Evolutionary conservation across 2,888 invertebrate species (phyloP).

Genomic region (Erebia palarica): DNA sequence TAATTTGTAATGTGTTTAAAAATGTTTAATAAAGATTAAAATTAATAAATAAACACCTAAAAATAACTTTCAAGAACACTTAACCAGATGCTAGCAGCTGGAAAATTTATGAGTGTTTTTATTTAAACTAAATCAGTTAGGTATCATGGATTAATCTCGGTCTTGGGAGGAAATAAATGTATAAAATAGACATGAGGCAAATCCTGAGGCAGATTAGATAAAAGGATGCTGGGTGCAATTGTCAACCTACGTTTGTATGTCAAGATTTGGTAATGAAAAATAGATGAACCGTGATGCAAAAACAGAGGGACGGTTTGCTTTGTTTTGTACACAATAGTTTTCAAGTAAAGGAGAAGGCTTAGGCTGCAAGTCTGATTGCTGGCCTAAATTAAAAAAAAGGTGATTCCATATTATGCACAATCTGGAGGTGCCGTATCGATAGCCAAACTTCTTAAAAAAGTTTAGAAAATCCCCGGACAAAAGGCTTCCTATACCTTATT

Average conservation of each 20-base stretch:
- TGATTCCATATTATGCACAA: not conserved
- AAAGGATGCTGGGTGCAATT: not conserved
- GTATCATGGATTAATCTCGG: constrained; percentile 1
- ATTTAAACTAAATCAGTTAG: not conserved
- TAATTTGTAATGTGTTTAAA: too few species aligned
- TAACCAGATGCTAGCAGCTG: too few species aligned
- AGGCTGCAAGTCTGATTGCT: too few species aligned
- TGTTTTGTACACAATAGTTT: not conserved
- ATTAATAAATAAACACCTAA: too few species aligned
- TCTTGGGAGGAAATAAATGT: not conserved
- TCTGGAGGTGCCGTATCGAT: not conserved
- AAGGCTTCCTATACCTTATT: too few species aligned
- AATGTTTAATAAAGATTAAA: too few species aligned
- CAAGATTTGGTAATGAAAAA: constrained; percentile 19
- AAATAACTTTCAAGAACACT: too few species aligned
- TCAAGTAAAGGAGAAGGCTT: too few species aligned
- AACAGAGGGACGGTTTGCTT: constrained; percentile 14
- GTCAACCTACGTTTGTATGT: constrained; percentile 17
- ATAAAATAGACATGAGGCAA: not conserved
- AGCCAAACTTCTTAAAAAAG: too few species aligned
- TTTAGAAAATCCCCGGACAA: too few species aligned
- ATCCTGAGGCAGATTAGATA: constrained; percentile 16
- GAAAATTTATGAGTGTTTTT: too few species aligned
- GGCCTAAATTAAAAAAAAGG: too few species aligned
- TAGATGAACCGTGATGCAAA: constrained; percentile 9